Base-by-base conservation (phyloP, 2,113 vertebrate genomes). In the Sula dactylatra region DNA sequence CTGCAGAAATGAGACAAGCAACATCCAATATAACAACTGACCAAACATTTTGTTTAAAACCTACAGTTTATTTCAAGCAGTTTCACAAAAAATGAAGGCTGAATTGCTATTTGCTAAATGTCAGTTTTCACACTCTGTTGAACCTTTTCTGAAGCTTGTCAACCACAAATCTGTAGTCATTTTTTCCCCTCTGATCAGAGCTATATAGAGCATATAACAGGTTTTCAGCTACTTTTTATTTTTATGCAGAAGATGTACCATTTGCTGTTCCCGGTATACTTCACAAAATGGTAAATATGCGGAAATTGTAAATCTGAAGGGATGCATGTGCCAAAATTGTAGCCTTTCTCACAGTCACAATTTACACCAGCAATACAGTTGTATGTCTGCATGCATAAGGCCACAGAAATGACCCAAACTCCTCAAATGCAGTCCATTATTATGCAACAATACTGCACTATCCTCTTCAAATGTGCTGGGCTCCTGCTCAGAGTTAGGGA, bases 51-150 rank as follows among this genome's bases (percentile, higher is more conserved):
- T 92, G 71, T 90, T 94, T 97, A 71, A 97, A 88, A 90, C 74
- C 82, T 88, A 79, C 67, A 50, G 58, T 93, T 79, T 56, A 80
- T 92, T 95, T 95, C 59, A 14, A 86, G 52, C 32, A 72, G 49
- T 82, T 65, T 90, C 50, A 49, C 40, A 36, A 81, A 94, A 95
- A 72, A 66, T 20, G 66, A 89, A 94, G 62, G 65, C 72, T 83
- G 94, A 88, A 90, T 40, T 90, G 70, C 59, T 93, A 31, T 88
- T 93, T 87, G 92, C 78, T 95, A 92, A 96, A 97, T 83, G 88
- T 96, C 90, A 93, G n/a, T 95, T 96, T 97, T 97, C 92, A 95
- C 86, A 97, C 93, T 94, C 89, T 91, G 84, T 29, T 93, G 95
- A 97, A 91, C 82, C 78, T 96, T 97, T 94, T 95, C 94, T 95